phyloP scores from a whole-genome alignment of 1,140 invertebrate species.

The Drosophila prosaltans region DNA sequence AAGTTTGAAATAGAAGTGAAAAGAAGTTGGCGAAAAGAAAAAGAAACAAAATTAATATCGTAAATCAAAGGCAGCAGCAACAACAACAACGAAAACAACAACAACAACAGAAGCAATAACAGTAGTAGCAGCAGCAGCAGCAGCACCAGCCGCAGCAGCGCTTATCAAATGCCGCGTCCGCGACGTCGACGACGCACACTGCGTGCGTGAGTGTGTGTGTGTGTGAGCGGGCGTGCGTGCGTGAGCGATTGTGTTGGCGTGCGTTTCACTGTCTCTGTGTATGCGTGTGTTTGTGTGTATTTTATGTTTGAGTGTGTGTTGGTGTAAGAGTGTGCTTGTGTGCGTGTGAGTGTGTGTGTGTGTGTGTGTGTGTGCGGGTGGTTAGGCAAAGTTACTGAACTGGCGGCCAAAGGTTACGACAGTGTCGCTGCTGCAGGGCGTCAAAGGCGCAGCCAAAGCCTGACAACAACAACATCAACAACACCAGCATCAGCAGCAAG shows the following conservation, averaged over 20 bases:
- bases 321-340: constrained; percentile 6
- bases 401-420: constrained; percentile 78
- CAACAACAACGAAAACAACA: constrained; percentile 11
- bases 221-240: constrained; percentile 29
- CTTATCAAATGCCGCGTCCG: constrained; percentile 66
- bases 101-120: not conserved
- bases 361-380: constrained; percentile 45
- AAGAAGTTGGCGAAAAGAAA: constrained; percentile 33
- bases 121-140: constrained; percentile 21
- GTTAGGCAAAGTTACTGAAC: constrained; percentile 62
- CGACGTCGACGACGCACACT: constrained; percentile 65
- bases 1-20: constrained; percentile 26
- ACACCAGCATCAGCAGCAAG: constrained; percentile 35
- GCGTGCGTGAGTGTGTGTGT: constrained; percentile 61
- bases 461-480: constrained; percentile 45
- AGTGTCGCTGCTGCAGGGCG: constrained; percentile 54
- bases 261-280: constrained; percentile 11
- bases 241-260: constrained; percentile 29
- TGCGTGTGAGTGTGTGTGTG: constrained; percentile 30
- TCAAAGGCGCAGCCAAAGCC: constrained; percentile 28
- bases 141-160: constrained; percentile 22
- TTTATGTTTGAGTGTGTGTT: constrained; percentile 14
- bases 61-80: constrained; percentile 38
- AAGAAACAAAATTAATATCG: constrained; percentile 47
- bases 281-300: not conserved